phyloP scores from a whole-genome alignment of 2,888 invertebrate genomes.

The Lepidochrysops patricia region DNA sequence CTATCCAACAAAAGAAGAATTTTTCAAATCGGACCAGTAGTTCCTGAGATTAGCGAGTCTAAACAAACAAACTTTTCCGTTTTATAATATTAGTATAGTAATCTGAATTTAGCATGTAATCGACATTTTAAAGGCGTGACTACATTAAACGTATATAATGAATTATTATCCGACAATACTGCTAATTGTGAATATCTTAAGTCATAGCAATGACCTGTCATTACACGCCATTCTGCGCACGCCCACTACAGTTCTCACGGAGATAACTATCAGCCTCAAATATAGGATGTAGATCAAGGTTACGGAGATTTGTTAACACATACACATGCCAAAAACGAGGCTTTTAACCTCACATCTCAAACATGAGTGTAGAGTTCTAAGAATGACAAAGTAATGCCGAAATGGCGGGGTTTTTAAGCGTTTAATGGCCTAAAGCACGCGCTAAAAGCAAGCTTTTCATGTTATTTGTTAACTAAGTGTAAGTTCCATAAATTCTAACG shows the following conservation, averaged over 20 bases:
- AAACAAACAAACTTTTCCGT: too few species aligned
- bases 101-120: neutral
- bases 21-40: too few species aligned
- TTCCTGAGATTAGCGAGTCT: too few species aligned
- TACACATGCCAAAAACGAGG: neutral
- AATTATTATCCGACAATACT: neutral
- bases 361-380: too few species aligned
- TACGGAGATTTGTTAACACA: neutral
- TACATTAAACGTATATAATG: neutral
- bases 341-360: neutral
- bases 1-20: too few species aligned
- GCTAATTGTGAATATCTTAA: neutral
- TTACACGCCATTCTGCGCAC: conserved; percentile 13
- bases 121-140: neutral
- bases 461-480: too few species aligned
- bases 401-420: too few species aligned
- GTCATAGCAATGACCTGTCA: conserved; percentile 10
- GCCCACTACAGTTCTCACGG: conserved; percentile 24
- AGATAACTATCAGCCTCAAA: conserved; percentile 22
- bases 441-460: too few species aligned
- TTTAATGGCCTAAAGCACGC: too few species aligned
- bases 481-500: too few species aligned
- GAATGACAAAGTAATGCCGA: too few species aligned
- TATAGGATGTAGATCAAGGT: conserved; percentile 24
- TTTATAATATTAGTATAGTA: neutral